Evolutionary conservation across 1,140 invertebrate species (phyloP).

Genomic region (Lucilia sericata): DNA sequence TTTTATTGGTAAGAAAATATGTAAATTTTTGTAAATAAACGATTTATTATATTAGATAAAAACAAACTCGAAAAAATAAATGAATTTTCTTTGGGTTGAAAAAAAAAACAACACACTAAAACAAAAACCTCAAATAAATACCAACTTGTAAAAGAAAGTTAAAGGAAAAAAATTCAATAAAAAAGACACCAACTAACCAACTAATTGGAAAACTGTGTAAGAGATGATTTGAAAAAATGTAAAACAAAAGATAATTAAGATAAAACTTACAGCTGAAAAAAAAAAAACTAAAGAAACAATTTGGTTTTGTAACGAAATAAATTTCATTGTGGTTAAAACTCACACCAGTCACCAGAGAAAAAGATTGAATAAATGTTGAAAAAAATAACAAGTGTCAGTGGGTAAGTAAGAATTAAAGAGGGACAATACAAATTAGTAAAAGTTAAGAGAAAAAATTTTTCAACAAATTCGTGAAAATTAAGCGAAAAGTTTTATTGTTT

Average conservation of each 20-base stretch:
- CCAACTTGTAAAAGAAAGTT: background rate
- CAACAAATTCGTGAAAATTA: no score
- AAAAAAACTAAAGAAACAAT: background rate
- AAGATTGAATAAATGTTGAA: no score
- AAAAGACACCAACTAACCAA: background rate
- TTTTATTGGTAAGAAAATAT: background rate
- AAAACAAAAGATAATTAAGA: background rate
- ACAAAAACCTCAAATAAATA: background rate
- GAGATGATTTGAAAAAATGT: background rate
- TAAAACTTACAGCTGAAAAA: background rate
- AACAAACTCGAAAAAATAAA: background rate
- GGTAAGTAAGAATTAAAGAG: no score
- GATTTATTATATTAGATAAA: background rate
- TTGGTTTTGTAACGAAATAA: no score
- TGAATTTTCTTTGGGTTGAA: background rate
- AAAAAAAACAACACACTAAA: background rate
- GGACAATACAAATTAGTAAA: no score
- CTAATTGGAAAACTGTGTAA: slow-evolving; percentile 1
- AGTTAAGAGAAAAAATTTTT: no score
- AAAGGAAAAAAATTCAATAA: background rate
- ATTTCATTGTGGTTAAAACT: no score
- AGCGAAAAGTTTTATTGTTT: no score
- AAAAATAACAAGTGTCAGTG: no score
- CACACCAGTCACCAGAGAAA: no score
- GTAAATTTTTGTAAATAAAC: background rate